A percentile compares a stretch with the other conserved stretches of the same genome.
Conservation (phyloP, 2,113 vertebrate genomes). For the Megaceryle torquata region DNA sequence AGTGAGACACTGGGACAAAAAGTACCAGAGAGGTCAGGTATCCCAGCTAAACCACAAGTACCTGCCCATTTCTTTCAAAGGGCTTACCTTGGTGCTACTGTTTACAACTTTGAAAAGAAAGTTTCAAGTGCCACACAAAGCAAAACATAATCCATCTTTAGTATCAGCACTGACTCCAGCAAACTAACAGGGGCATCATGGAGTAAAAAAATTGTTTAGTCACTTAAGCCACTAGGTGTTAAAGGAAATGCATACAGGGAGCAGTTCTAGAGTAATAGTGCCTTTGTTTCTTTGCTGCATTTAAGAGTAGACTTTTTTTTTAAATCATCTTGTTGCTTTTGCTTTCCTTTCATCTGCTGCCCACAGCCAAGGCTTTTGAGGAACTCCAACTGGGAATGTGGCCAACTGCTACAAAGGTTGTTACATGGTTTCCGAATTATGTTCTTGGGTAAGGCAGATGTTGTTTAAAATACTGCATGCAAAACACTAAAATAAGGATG, state of each 20-base stretch:
- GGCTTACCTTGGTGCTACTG: neutral
- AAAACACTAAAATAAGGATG: conserved; percentile 34
- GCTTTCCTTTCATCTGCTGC: conserved; percentile 50
- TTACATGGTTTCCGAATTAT: conserved; percentile 47
- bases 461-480: conserved; percentile 27
- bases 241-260: neutral
- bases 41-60: neutral
- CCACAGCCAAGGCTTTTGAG: conserved; percentile 60
- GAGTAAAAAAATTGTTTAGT: neutral
- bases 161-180: neutral
- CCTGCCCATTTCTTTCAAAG: neutral
- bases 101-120: neutral
- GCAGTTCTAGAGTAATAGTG: neutral
- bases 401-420: conserved; percentile 65
- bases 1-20: neutral
- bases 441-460: conserved; percentile 50
- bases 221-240: neutral
- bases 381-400: conserved; percentile 18
- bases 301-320: neutral
- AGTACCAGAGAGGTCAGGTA: fast-evolving
- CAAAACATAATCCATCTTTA: neutral
- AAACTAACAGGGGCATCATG: neutral
- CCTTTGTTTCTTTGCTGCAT: neutral
- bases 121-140: neutral
- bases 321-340: conserved; percentile 38